These are phyloP conservation scores for Antechinus flavipes DNA, from an alignment of 2,113 vertebrate genomes.

Conservation along the genomic window DNA sequence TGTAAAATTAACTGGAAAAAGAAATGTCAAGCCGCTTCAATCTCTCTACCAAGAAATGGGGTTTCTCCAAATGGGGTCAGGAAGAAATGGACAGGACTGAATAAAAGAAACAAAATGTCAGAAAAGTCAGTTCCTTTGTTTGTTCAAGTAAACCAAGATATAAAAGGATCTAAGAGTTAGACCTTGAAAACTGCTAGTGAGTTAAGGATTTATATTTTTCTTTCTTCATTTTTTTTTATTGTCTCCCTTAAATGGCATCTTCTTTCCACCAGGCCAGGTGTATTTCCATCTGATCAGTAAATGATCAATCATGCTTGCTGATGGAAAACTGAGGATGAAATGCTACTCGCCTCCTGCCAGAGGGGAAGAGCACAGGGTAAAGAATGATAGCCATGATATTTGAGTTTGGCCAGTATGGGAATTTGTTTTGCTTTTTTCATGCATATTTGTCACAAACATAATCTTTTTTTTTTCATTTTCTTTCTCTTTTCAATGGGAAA, in stretches of 20 bases:
- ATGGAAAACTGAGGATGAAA: not conserved
- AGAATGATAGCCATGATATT: not conserved
- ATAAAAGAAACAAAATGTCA: not conserved
- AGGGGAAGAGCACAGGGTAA: not conserved
- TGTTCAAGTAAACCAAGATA: not conserved
- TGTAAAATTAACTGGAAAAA: not conserved
- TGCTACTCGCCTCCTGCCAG: not conserved
- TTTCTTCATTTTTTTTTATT: not conserved
- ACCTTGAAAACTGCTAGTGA: not conserved
- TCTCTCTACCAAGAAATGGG: not conserved
- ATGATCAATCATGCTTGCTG: not conserved
- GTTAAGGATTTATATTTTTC: not conserved
- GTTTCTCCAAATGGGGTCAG: not conserved
- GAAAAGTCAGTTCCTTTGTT: not conserved
- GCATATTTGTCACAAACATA: not conserved
- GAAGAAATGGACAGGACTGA: not conserved
- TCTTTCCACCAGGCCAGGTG: not conserved
- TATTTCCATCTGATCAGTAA: not conserved
- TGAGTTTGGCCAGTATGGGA: not conserved
- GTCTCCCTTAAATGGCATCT: not conserved
- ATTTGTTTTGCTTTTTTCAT: not conserved
- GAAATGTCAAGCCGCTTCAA: not conserved
- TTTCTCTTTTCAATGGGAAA: not conserved
- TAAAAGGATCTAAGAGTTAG: not conserved
- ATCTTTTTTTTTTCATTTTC: not conserved